These are phyloP conservation scores for Branchinecta sandiegonensis DNA, from an alignment of 2,888 invertebrate genomes.

Conservation along the genomic window DNA sequence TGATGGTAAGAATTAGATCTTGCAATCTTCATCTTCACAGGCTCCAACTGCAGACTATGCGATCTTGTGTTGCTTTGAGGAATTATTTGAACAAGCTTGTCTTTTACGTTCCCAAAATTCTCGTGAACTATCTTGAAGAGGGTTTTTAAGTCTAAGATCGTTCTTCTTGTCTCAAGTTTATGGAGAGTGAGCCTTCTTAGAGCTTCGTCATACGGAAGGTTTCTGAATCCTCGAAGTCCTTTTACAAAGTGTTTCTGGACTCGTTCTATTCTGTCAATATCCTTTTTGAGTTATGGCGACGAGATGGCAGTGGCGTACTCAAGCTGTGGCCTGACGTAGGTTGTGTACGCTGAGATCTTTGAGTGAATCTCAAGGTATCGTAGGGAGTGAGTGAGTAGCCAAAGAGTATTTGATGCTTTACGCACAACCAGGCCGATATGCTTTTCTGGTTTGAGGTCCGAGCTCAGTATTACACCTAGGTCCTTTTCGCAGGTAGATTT, in stretches of 20 bases:
- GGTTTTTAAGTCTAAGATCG: neutral
- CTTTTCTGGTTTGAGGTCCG: constrained; percentile 14
- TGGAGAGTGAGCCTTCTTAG: constrained; percentile 14
- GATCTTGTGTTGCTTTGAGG: constrained; percentile 1
- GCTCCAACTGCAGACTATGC: constrained; percentile 14
- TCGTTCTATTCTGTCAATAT: constrained; percentile 11
- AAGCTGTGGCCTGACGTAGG: constrained; percentile 11
- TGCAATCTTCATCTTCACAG: constrained; percentile 11
- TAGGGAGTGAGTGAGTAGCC: neutral
- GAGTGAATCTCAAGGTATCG: constrained; percentile 3
- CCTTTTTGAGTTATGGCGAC: constrained; percentile 1
- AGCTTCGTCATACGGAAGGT: constrained; percentile 8
- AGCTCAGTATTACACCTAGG: constrained; percentile 9
- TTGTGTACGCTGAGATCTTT: constrained; percentile 14
- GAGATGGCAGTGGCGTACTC: neutral
- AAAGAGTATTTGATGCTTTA: constrained; percentile 11
- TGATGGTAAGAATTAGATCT: constrained; percentile 5
- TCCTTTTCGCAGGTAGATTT: constrained; percentile 11
- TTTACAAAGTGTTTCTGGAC: neutral
- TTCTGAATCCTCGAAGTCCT: too few relatives aligned
- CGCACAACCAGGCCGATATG: constrained; percentile 14
- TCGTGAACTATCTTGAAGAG: constrained; percentile 14
- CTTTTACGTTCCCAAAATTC: constrained; percentile 12
- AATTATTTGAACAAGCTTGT: constrained; percentile 9
- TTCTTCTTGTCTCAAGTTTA: constrained; percentile 14